Base-by-base conservation (phyloP, 2,113 vertebrate genomes). In the Phyllostomus discolor region DNA sequence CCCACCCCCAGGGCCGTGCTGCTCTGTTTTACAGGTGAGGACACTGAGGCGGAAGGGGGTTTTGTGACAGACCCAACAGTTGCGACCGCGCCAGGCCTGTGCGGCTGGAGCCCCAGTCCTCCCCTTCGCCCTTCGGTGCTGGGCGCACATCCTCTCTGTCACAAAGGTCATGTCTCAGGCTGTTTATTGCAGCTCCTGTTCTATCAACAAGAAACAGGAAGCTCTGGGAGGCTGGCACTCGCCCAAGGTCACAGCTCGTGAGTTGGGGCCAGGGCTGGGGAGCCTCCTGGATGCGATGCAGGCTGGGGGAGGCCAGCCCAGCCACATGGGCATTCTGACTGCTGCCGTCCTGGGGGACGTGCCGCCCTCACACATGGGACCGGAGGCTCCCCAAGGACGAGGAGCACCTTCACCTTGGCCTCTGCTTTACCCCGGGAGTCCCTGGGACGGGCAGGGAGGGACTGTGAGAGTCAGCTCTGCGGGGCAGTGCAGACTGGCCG, bases 311-410 rank as follows among this genome's bases (percentile, higher is more conserved):
- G 66, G 54, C 15, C 35, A 5, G 64, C 14, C n/a, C 5, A 17
- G 62, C 28, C 2, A 1, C 31, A 20, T 2, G 20, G n/a, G 57
- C 1, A 0, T 8, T 57, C 17, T 1, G 52, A 10, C 0, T 1
- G 73, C 22, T 19, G 73, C 78, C 52, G 28, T 86, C 59, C 78
- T 24, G 1, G 2, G 4, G 54, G 86, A 9, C 41, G 2, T 10
- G 41, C 52, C 16, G 48, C 72, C 66, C 73, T 88, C 48, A 22
- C n/a, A 24, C 28, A 2, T 16, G 26, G 78, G 79, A 17, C 50
- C 50, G 1, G 0, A 70, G 54, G 46, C 62, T 88, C 38, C 59
- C 31, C 4, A 5, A 10, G 62, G 7, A 81, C 31, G 20, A 10
- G 41, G 52, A 5, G 52, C 10, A 9, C 2, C 10, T 88, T 52